Base-by-base conservation (phyloP, 2,888 invertebrate genomes). In the Mesopsocus fuscifrons region DNA sequence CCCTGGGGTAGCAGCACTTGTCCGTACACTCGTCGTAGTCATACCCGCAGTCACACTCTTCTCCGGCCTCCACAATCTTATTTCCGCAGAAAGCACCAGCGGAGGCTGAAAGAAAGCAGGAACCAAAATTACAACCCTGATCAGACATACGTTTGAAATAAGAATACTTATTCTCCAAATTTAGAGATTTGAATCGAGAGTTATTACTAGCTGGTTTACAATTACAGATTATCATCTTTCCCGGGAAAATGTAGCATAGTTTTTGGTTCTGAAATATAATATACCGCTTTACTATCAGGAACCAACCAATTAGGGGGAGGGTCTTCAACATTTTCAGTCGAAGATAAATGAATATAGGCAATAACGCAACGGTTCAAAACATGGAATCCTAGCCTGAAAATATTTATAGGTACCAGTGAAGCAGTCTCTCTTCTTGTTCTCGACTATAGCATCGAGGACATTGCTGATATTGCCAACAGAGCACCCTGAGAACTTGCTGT, bases 1-100 rank as follows among this genome's bases (percentile, higher is more conserved):
- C 66, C 17, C 87, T 69, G 15, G 94, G 92, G 62, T 91, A 88
- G 62, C 98, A 99, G 60, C 98, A 99, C 48, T 76, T 80, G 53
- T 83, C 81, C 50, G 73, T 77, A 63, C 97, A 98, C 56, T 97
- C 95, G 11, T 78, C 77, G 48, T 82, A 78, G 53, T 87, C 83
- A 59, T 91, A 97, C 18, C 91, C 91, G 56, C 91, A 92, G 61
- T 99, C 98, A 58, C 98, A 99, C 63, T 97, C 88, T 63, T 99
- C 98, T 40, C 88, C 92, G 20, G 79, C 83, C 60, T 99, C 98
- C 1, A 92, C 91, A 54, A 99, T 92, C 65, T 94, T 94, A 64
- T 99, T 99, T 44, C 98, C 98, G 63, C 98, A 99, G 74, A 97
- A 98, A 21, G 97, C 91, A 45, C 89, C 91, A 47, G 77, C 80